Percentiles rank a stretch among this genome's conserved stretches.
Conservation (phyloP, 2,797 vertebrate genomes). For the Hafferia zeledoni region DNA sequence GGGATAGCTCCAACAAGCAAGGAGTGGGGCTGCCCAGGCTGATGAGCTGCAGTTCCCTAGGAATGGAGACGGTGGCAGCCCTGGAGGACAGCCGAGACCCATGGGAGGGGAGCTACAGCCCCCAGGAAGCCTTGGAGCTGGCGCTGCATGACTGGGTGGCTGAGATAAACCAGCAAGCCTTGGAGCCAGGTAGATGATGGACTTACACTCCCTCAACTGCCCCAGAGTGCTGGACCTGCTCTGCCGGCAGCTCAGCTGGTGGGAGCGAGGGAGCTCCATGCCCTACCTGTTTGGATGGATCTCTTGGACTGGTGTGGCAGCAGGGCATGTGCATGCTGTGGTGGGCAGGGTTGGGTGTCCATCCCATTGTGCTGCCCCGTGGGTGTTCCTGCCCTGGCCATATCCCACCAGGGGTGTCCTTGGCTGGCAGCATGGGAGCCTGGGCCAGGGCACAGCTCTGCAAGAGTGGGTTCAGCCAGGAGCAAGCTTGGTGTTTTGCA, state of each 20-base stretch:
- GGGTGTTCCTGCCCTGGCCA: not conserved
- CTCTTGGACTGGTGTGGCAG: not conserved
- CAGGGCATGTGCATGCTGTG: fast-evolving
- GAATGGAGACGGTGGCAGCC: not conserved
- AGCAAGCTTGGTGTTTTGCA: not conserved
- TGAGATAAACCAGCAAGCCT: conserved; percentile 81
- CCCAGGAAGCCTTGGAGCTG: conserved; percentile 80
- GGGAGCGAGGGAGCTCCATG: not conserved
- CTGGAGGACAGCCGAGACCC: not conserved
- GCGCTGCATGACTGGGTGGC: conserved; percentile 85
- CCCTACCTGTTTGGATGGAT: not conserved
- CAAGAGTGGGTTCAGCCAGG: not conserved
- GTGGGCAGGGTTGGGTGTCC: not conserved
- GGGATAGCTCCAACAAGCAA: not conserved
- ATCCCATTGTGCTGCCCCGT: fast-evolving
- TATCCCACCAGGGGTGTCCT: not conserved
- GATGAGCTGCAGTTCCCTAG: conserved; percentile 9
- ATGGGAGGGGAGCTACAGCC: conserved; percentile 70
- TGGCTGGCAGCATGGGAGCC: not conserved
- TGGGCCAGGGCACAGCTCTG: not conserved
- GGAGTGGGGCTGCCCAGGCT: not conserved
- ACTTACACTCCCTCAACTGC: fast-evolving
- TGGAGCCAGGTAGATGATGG: conserved; percentile 79
- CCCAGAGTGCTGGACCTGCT: fast-evolving
- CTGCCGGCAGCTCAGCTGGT: not conserved